Evolutionary conservation across 2,113 vertebrate species (phyloP).

Genomic region (Saccopteryx bilineata): DNA sequence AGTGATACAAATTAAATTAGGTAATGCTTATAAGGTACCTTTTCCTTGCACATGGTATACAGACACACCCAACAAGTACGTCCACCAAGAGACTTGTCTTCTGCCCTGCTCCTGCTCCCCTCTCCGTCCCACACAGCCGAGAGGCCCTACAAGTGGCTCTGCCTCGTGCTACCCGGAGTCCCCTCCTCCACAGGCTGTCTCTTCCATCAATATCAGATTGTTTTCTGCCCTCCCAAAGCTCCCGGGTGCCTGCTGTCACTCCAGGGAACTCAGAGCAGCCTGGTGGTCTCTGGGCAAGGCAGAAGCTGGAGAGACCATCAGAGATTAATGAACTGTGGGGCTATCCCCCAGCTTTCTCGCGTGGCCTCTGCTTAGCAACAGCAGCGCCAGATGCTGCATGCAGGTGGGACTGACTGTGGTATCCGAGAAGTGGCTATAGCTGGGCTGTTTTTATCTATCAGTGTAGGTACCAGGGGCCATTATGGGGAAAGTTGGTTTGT

Average conservation of each 20-base stretch:
- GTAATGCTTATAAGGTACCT: background rate
- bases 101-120: background rate
- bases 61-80: background rate
- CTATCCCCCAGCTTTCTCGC: background rate
- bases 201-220: background rate
- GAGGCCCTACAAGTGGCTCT: background rate
- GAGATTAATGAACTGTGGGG: background rate
- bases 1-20: background rate
- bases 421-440: background rate
- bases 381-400: background rate
- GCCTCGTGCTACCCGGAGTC: background rate
- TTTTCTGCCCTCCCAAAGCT: background rate
- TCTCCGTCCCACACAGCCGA: background rate
- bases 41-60: background rate
- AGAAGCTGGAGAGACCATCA: background rate
- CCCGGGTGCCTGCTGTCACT: background rate
- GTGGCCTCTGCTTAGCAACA: background rate
- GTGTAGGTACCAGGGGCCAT: background rate
- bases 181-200: background rate
- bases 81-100: background rate
- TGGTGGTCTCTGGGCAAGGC: background rate
- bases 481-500: background rate
- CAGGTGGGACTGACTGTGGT: background rate
- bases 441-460: background rate
- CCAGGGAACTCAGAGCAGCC: slow-evolving; percentile 4